Conservation (phyloP, 2,888 invertebrate genomes). For the Globia sparganii region DNA sequence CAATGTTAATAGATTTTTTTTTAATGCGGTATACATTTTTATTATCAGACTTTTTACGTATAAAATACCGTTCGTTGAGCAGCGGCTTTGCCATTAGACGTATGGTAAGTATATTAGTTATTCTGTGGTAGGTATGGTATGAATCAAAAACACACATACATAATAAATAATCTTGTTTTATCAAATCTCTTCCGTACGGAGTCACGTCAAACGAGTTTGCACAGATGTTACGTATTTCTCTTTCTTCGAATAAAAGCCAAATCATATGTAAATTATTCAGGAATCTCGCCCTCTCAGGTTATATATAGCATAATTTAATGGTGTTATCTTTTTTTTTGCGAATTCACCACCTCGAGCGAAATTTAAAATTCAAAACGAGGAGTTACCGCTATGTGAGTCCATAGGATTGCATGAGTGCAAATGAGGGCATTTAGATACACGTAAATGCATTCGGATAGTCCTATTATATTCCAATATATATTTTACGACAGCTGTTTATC, state of each 20-base stretch:
- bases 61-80: conserved; percentile 29
- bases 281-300: conserved; percentile 56
- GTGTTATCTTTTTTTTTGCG: conserved; percentile 53
- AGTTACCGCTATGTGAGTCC: conserved; percentile 31
- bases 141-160: conserved; percentile 37
- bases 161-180: conserved; percentile 44
- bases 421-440: conserved; percentile 24
- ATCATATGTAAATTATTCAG: conserved; percentile 66
- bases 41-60: conserved; percentile 2
- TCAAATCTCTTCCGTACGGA: conserved; percentile 51
- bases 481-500: conserved; percentile 31
- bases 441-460: conserved; percentile 13
- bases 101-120: too few species aligned
- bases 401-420: conserved; percentile 13
- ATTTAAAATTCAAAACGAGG: conserved; percentile 52
- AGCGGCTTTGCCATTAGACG: conserved; percentile 24
- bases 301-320: conserved; percentile 51
- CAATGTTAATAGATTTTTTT: conserved; percentile 29
- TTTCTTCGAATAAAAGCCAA: conserved; percentile 51
- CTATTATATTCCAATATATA: conserved; percentile 13
- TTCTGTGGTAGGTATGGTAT: too few species aligned
- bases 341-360: conserved; percentile 41
- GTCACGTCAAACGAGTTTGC: conserved; percentile 54
- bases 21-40: conserved; percentile 13
- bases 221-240: conserved; percentile 49